These are phyloP conservation scores for Trigoniulus corallinus DNA, from an alignment of 1,140 invertebrate species.

Conservation along the genomic window DNA sequence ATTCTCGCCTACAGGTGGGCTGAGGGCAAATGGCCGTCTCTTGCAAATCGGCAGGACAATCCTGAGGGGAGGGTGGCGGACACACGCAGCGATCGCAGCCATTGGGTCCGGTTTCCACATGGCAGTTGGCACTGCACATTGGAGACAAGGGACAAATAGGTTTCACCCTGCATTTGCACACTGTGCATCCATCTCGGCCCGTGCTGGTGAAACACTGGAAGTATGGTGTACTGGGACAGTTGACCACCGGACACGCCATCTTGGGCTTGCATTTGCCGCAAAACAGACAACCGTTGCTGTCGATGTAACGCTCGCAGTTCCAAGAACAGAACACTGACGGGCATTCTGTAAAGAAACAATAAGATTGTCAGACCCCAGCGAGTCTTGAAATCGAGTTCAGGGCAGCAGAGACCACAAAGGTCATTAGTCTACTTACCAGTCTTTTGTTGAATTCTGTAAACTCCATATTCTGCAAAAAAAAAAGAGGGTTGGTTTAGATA, in stretches of 20 bases:
- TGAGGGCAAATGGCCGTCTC: not conserved
- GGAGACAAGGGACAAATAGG: not conserved
- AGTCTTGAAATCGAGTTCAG: no score
- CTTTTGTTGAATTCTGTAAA: no score
- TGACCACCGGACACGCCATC: not conserved
- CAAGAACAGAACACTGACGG: not conserved
- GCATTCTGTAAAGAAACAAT: not conserved
- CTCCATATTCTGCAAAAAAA: no score
- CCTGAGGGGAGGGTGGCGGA: not conserved
- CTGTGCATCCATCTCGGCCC: not conserved
- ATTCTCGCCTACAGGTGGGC: not conserved
- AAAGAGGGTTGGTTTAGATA: no score
- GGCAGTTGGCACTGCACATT: not conserved
- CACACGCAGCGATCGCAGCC: not conserved
- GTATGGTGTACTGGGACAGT: not conserved
- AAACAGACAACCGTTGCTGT: not conserved
- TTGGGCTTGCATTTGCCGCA: not conserved
- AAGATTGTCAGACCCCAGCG: no score
- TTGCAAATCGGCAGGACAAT: not conserved
- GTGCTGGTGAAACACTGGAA: not conserved
- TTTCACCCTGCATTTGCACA: not conserved
- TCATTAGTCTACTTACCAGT: no score
- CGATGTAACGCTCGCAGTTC: not conserved
- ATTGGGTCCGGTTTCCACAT: not conserved
- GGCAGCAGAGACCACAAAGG: no score